These are phyloP conservation scores for Proisotoma minuta DNA, from an alignment of 2,888 invertebrate species.

Conservation along the genomic window DNA sequence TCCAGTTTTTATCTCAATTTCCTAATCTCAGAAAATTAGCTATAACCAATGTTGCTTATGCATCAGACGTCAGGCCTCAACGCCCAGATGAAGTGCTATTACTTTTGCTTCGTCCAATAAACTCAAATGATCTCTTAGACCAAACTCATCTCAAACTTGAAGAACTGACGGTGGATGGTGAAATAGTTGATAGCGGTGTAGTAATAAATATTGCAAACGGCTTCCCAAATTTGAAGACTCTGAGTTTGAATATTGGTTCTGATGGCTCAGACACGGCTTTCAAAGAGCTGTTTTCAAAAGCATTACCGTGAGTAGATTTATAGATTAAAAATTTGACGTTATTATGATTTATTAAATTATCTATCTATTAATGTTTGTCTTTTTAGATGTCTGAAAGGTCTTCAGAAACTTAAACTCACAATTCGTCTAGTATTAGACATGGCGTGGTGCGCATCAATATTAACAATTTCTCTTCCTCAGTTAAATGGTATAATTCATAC, in stretches of 20 bases:
- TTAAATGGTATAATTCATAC: too few species aligned
- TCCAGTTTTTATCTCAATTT: constrained; percentile 15
- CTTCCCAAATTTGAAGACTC: constrained; percentile 11
- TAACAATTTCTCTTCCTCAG: too few species aligned
- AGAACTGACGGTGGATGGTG: constrained; percentile 13
- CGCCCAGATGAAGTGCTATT: constrained; percentile 12
- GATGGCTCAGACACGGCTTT: too few species aligned
- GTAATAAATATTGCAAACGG: not conserved
- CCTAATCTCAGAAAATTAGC: constrained; percentile 12
- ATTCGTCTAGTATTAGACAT: too few species aligned
- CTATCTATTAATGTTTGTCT: too few species aligned
- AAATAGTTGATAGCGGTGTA: constrained; percentile 5
- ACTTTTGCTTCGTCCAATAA: constrained; percentile 2
- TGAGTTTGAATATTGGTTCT: not conserved
- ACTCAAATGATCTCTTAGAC: constrained; percentile 1
- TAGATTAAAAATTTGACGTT: too few species aligned
- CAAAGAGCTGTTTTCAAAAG: constrained; percentile 5
- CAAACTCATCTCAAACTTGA: constrained; percentile 1
- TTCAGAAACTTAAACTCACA: too few species aligned
- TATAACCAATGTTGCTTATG: constrained; percentile 5
- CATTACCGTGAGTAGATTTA: too few species aligned
- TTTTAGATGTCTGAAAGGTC: too few species aligned
- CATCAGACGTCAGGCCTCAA: constrained; percentile 13
- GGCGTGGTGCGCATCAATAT: too few species aligned
- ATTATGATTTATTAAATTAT: too few species aligned